Evolutionary conservation across 1,140 invertebrate species (phyloP).

Genomic region (Ceratoteleas bidentatus): DNA sequence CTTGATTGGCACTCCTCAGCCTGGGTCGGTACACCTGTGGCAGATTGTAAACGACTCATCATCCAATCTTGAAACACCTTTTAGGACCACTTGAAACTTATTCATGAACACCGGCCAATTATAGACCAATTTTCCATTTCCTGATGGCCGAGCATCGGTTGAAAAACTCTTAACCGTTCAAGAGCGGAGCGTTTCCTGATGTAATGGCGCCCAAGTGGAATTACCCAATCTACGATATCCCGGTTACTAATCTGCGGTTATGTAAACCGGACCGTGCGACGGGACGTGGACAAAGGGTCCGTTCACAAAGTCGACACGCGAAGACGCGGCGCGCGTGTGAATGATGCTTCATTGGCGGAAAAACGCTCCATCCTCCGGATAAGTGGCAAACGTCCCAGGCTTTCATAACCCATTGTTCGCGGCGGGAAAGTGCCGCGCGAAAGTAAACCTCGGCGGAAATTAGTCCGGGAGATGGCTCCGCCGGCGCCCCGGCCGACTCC

Average conservation of each 20-base stretch:
- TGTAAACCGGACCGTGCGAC: constrained; percentile 77
- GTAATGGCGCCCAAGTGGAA: constrained; percentile 40
- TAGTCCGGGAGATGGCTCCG: neutral
- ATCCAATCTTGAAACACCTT: too few species aligned
- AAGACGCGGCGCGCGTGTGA: too few species aligned
- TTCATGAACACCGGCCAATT: too few species aligned
- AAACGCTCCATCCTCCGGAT: too few species aligned
- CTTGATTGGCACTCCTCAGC: neutral
- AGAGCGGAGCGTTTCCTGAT: constrained; percentile 29
- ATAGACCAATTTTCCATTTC: constrained; percentile 2
- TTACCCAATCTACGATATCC: constrained; percentile 63
- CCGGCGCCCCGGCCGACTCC: neutral
- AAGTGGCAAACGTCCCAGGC: too few species aligned
- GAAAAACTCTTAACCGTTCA: constrained; percentile 12
- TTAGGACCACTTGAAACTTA: too few species aligned
- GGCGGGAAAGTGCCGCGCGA: constrained; percentile 71
- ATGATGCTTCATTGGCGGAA: too few species aligned
- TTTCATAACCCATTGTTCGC: constrained; percentile 71
- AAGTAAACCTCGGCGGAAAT: constrained; percentile 68
- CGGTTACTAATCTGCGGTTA: constrained; percentile 68
- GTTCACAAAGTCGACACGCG: constrained; percentile 56
- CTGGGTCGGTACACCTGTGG: constrained; percentile 2
- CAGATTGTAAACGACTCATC: constrained; percentile 13
- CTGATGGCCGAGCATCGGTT: neutral
- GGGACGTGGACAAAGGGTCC: constrained; percentile 56